These are phyloP conservation scores for Crepidodera aurea DNA, from an alignment of 2,888 invertebrate genomes.

Conservation along the genomic window DNA sequence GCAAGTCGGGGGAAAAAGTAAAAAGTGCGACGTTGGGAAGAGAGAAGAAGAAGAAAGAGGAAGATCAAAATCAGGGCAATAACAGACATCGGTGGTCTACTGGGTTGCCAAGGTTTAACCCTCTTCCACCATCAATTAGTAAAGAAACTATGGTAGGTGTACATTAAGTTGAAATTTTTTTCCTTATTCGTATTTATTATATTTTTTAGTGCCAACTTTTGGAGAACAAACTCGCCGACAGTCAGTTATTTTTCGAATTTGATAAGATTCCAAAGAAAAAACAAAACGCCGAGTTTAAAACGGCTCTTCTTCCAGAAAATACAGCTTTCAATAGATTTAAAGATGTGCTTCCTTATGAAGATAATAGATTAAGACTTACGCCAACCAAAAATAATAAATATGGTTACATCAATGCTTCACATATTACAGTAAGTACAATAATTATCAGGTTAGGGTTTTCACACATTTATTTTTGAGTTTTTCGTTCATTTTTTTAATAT, in stretches of 20 bases:
- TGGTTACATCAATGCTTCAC: conserved; percentile 94
- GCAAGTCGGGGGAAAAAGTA: conserved; percentile 66
- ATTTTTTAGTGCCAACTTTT: conserved; percentile 71
- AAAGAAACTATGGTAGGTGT: conserved; percentile 77
- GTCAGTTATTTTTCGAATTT: conserved; percentile 83
- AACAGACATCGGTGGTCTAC: conserved; percentile 76
- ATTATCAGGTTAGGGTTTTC: too few relatives aligned
- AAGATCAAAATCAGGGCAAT: conserved; percentile 63
- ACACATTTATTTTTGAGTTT: too few relatives aligned
- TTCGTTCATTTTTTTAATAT: too few relatives aligned
- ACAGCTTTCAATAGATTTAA: conserved; percentile 65
- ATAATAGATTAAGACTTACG: conserved; percentile 84
- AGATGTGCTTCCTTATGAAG: conserved; percentile 89
- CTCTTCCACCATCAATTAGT: conserved; percentile 77
- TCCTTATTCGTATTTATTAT: too few relatives aligned
- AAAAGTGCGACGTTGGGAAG: conserved; percentile 76
- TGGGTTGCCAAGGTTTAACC: conserved; percentile 73
- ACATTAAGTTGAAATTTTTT: too few relatives aligned
- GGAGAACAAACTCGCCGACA: conserved; percentile 74
- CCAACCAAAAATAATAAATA: conserved; percentile 83
- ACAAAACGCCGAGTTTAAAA: conserved; percentile 73
- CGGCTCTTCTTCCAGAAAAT: conserved; percentile 78
- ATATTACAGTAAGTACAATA: conserved; percentile 74
- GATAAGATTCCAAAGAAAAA: conserved; percentile 84
- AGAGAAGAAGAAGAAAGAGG: conserved; percentile 67